phyloP scores from a whole-genome alignment of 2,797 vertebrate species.

The Microtus agrestis region DNA sequence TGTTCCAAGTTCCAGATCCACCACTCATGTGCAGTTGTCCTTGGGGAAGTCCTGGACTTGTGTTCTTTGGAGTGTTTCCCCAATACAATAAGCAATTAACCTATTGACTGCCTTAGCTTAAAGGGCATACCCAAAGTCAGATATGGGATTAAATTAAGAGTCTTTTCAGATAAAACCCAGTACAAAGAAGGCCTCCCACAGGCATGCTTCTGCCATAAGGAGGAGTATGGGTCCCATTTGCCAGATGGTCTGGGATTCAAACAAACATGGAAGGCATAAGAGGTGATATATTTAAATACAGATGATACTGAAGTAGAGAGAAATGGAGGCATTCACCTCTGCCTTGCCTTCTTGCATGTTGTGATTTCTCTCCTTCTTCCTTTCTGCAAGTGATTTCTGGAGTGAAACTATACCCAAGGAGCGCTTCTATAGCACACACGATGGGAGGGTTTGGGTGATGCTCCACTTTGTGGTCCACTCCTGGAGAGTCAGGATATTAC shows the following conservation, averaged over 20 bases:
- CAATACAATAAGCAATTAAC: neutral
- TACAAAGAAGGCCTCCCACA: neutral
- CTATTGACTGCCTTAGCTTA: neutral
- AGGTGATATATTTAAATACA: neutral
- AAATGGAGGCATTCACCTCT: neutral
- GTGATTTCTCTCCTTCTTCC: neutral
- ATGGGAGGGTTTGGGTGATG: neutral
- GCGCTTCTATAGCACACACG: neutral
- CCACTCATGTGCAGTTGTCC: neutral
- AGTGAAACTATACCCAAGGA: conserved; percentile 20
- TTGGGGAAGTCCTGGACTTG: neutral
- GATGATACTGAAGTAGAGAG: neutral
- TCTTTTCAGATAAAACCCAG: neutral
- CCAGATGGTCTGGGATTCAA: neutral
- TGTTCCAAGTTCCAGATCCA: neutral
- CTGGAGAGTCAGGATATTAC: neutral
- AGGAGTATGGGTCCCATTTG: neutral
- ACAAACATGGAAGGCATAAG: neutral
- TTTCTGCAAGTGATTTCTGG: neutral
- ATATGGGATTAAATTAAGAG: neutral
- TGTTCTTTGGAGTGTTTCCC: neutral
- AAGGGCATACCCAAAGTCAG: conserved; percentile 20
- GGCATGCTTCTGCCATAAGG: neutral
- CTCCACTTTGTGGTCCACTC: neutral
- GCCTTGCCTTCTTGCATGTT: neutral